Percentiles rank a stretch among this genome's conserved stretches.
phyloP scores from a whole-genome alignment of 2,888 invertebrate genomes.

The Acheta domesticus region DNA sequence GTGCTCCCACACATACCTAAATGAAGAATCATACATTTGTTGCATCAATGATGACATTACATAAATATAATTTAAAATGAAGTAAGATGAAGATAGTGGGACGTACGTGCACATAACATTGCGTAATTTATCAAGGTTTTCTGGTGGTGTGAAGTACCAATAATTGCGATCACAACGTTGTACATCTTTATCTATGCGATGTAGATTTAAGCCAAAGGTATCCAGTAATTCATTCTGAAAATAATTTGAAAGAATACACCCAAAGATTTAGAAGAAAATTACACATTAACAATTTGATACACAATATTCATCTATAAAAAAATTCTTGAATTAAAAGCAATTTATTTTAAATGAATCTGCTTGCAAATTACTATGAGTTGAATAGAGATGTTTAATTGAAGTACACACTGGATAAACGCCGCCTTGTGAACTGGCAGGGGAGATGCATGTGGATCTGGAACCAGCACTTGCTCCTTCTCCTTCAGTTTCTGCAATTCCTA shows the following conservation, averaged over 20 bases:
- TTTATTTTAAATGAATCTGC: too few species aligned
- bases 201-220: constrained; percentile 80
- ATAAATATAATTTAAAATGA: not conserved
- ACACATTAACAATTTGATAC: too few species aligned
- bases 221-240: constrained; percentile 79
- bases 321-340: too few species aligned
- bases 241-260: not conserved
- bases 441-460: constrained; percentile 66
- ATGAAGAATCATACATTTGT: not conserved
- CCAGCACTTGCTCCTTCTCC: constrained; percentile 49
- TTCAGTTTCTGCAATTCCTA: constrained; percentile 44
- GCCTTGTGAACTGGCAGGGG: constrained; percentile 87
- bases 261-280: too few species aligned
- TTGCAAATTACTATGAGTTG: too few species aligned
- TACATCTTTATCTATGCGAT: constrained; percentile 95
- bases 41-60: constrained; percentile 20
- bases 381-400: too few species aligned
- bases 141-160: constrained; percentile 74
- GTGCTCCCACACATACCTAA: constrained; percentile 94
- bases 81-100: not conserved
- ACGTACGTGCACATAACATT: constrained; percentile 95
- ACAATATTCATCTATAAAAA: too few species aligned
- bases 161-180: constrained; percentile 93
- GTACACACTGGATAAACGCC: constrained; percentile 78
- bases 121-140: constrained; percentile 85